A percentile compares a stretch with the other conserved stretches of the same genome.
Conservation (phyloP, 2,113 vertebrate genomes). For the Gadus chalcogrammus region DNA sequence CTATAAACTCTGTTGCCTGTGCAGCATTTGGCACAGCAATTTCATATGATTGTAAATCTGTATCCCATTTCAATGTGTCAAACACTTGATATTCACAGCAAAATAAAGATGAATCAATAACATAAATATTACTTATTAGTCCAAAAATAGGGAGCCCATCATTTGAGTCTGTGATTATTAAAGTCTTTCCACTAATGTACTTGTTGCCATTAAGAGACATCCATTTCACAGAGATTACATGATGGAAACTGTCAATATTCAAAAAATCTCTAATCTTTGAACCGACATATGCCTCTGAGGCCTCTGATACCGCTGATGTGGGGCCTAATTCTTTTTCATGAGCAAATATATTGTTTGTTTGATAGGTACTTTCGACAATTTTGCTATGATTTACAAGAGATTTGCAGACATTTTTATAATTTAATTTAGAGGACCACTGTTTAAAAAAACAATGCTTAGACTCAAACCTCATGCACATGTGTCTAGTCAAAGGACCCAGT, state of each 20-base stretch:
- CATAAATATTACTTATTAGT: no score
- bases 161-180: neutral
- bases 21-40: no score
- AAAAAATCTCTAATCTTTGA: neutral
- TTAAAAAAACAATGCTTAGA: conserved; percentile 40
- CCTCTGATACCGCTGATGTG: conserved; percentile 5
- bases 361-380: conserved; percentile 4
- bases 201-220: conserved; percentile 22
- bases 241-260: neutral
- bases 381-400: conserved; percentile 23
- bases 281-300: conserved; percentile 3
- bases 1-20: no score
- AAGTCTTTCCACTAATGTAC: conserved; percentile 11
- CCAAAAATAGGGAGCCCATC: no score
- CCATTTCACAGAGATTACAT: conserved; percentile 13
- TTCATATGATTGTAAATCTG: neutral
- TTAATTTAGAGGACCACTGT: conserved; percentile 33
- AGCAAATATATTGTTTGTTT: no score
- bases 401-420: conserved; percentile 27
- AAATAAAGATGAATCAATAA: no score
- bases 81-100: no score
- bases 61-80: neutral
- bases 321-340: neutral
- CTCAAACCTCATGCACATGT: conserved; percentile 43
- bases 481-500: conserved; percentile 13